Evolutionary conservation across 1,140 invertebrate species (phyloP).

Genomic region (Drosophila sp.): DNA sequence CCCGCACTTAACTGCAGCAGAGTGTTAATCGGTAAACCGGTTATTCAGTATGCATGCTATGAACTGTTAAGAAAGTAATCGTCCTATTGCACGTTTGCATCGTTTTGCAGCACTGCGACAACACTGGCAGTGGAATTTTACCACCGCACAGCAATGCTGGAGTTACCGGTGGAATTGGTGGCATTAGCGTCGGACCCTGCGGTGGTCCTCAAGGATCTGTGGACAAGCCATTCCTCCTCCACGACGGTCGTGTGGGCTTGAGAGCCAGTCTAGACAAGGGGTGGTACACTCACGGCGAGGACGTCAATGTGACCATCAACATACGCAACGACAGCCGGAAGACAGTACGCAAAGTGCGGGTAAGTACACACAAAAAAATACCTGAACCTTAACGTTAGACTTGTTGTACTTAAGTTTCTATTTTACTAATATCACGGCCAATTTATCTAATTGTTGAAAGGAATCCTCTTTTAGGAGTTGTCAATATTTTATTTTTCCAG

Average conservation of each 20-base stretch:
- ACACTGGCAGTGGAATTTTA: constrained; percentile 52
- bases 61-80: neutral
- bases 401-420: too few species aligned
- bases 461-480: too few species aligned
- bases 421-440: too few species aligned
- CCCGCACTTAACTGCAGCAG: too few species aligned
- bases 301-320: constrained; percentile 93
- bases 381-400: too few species aligned
- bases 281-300: constrained; percentile 97
- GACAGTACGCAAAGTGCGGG: constrained; percentile 96
- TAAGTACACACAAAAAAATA: constrained; percentile 84
- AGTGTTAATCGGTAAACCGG: neutral
- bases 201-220: constrained; percentile 84
- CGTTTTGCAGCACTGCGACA: constrained; percentile 67
- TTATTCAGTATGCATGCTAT: too few species aligned
- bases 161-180: constrained; percentile 66
- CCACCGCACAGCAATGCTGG: constrained; percentile 70
- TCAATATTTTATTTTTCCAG: too few species aligned
- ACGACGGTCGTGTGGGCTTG: constrained; percentile 89
- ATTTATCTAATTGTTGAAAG: too few species aligned
- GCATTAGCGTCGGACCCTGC: constrained; percentile 66
- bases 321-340: constrained; percentile 97
- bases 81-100: neutral
- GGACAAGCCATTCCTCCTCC: constrained; percentile 88
- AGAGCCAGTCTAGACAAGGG: constrained; percentile 97